Evolutionary conservation across 2,113 vertebrate genomes (phyloP), one percentile per base, ranked within the genome.

Genomic region (Corydoras maculifer): DNA sequence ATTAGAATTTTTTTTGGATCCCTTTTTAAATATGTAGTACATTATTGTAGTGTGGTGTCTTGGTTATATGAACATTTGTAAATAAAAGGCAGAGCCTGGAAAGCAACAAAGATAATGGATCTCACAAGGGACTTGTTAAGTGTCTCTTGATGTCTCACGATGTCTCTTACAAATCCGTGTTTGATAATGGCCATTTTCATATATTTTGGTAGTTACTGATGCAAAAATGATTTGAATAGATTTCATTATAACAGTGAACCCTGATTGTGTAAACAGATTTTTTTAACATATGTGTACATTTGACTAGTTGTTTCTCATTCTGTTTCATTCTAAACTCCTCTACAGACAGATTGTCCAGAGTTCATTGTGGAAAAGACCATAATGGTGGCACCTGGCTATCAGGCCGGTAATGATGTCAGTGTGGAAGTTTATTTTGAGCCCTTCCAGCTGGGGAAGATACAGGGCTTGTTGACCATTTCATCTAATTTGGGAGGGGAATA

Each of bases 401-500:
- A 82, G 9, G 80, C 80, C 0, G 93, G 93, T 50, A 88, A 86
- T 0, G 92, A 93, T 57, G 72, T 88, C 76, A 82, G 76, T 0
- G 64, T 94, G 79, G 88, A 91, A n/a, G 87, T 97, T 31, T 84
- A 77, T 67, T 95, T 91, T 0, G 91, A 95, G 78, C 93, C 94
- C 69, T 86, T 87, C 75, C 90, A 86, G 74, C 83, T 93, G 77
- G 94, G 94, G 0, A 85, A 93, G 69, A 83, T 87, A 61, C 87
- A 79, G 54, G 85, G 87, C 43, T 75, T 62, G 0, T 89, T 97
- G 29, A 85, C 9, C 15, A 70, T 94, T 25, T 86, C 82, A 0
- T 94, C 94, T 0, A 58, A 64, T 0, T 2, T 57, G 0, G 91
- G 90, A 0, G 91, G 89, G 0, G 90, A 93, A 12, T 94, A 93